Base-by-base conservation (phyloP, 2,888 invertebrate species). In the Patella depressa region DNA sequence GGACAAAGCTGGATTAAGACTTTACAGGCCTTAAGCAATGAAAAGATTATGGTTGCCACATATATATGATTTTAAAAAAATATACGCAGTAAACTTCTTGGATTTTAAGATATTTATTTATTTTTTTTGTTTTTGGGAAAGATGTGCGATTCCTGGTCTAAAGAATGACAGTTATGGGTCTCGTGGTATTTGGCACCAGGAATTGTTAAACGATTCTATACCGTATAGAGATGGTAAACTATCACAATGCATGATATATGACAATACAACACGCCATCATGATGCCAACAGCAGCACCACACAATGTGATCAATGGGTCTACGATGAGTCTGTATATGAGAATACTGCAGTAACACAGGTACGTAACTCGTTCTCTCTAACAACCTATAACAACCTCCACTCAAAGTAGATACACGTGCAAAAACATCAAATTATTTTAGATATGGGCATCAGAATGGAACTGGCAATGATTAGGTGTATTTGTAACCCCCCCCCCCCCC, bases 311-410 rank as follows among this genome's bases (percentile, higher is more conserved):
- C n/a, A 71, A 53, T 85, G 83, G 84, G 84, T 85, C 17, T 86
- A 83, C 71, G 85, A 85, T 53, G 73, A 70, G 12, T 82, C 82
- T 11, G 77, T 82, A 29, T 83, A 85, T 77, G 69, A 80, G 53
- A 79, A 79, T 34, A 86, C 86, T 0, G 82, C 84, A 71, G 79
- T 82, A 1, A 79, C 81, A 54, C 79, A 83, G 74, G 86, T 86
- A 76, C 71, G 75, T 59, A 45, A 45, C 9, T 45, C 7, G 45
- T 45, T 9, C 9, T 45, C 45, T 45, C 45, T 45, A 7, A 45
- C 45, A 45, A 45, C 45, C 9, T 45, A 45, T 45, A 45, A 45
- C 45, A 7, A 45, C 5, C 34, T 45, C 0, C 34, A 45, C 34
- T 45, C 34, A 45, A 45, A 45, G 9, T 45, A 45, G 45, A 45